Evolutionary conservation across 2,888 invertebrate species (phyloP).

Genomic region (Coelinius sp.): DNA sequence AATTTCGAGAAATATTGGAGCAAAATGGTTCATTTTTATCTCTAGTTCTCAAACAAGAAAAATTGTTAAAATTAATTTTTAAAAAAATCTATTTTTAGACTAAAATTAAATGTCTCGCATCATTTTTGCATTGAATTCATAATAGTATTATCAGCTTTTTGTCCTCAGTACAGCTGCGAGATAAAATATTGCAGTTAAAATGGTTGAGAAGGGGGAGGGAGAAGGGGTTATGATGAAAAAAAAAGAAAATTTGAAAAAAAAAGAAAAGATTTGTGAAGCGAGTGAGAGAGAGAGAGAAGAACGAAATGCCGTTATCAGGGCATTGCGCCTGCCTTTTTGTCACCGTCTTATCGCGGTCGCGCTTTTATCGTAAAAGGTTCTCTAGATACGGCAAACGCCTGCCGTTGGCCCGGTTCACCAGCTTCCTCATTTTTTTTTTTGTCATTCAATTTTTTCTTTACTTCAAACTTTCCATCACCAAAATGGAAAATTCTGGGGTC

Average conservation of each 20-base stretch:
- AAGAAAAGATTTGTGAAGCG: slow-evolving; percentile 9
- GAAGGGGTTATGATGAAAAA: slow-evolving; percentile 27
- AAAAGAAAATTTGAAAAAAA: slow-evolving; percentile 18
- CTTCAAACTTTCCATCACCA: background rate
- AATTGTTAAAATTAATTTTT: slow-evolving; percentile 3
- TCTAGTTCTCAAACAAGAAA: background rate
- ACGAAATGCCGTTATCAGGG: slow-evolving; percentile 48
- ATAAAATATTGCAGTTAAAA: slow-evolving; percentile 14
- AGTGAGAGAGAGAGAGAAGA: slow-evolving; percentile 21
- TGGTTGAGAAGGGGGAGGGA: slow-evolving; percentile 16
- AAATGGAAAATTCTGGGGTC: background rate
- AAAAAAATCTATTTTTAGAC: background rate
- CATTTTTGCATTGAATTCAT: slow-evolving; percentile 33
- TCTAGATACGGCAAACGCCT: slow-evolving; percentile 39
- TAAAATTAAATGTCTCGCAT: background rate
- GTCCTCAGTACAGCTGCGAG: slow-evolving; percentile 39
- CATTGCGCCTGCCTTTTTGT: slow-evolving; percentile 51
- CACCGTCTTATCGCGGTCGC: slow-evolving; percentile 47
- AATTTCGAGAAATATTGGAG: background rate
- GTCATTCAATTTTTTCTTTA: background rate
- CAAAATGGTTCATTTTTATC: too few relatives aligned
- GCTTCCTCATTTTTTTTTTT: slow-evolving; percentile 12
- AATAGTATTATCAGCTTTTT: slow-evolving; percentile 30
- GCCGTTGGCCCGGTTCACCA: slow-evolving; percentile 22
- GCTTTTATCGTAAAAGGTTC: slow-evolving; percentile 50